These are phyloP conservation scores for Drymodes brunneopygia DNA, from an alignment of 2,113 vertebrate genomes.

Conservation along the genomic window DNA sequence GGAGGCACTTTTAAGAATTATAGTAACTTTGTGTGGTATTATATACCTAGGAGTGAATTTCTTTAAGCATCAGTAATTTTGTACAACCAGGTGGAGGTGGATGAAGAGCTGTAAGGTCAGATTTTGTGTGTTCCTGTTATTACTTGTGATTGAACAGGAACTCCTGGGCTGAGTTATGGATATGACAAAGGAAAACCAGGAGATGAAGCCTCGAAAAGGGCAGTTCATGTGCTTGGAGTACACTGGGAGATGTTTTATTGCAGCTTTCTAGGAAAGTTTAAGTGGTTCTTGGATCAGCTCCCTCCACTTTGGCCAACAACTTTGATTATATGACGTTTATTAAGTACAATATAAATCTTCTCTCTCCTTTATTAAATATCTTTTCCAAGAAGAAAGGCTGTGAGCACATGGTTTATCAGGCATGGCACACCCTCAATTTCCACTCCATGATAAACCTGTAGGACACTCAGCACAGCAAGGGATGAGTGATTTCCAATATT, in stretches of 20 bases:
- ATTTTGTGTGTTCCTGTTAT: background rate
- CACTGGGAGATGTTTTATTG: background rate
- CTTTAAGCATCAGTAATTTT: background rate
- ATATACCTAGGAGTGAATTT: background rate
- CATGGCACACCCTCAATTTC: background rate
- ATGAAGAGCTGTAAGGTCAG: background rate
- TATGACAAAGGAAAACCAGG: background rate
- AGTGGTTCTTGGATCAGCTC: background rate
- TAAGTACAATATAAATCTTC: background rate
- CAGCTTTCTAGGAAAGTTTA: background rate
- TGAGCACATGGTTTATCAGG: background rate
- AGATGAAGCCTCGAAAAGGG: background rate
- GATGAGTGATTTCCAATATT: background rate
- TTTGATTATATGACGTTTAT: background rate
- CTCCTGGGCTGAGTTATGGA: background rate
- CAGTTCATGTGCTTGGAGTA: background rate
- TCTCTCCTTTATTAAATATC: background rate
- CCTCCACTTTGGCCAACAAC: background rate
- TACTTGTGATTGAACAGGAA: background rate
- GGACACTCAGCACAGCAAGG: background rate
- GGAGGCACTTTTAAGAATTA: background rate
- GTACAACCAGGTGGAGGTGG: background rate
- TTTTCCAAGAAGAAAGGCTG: background rate
- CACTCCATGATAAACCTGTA: background rate
- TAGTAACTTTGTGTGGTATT: background rate